Evolutionary conservation across 2,888 invertebrate species (phyloP).

Genomic region (Strigamia crassipes): DNA sequence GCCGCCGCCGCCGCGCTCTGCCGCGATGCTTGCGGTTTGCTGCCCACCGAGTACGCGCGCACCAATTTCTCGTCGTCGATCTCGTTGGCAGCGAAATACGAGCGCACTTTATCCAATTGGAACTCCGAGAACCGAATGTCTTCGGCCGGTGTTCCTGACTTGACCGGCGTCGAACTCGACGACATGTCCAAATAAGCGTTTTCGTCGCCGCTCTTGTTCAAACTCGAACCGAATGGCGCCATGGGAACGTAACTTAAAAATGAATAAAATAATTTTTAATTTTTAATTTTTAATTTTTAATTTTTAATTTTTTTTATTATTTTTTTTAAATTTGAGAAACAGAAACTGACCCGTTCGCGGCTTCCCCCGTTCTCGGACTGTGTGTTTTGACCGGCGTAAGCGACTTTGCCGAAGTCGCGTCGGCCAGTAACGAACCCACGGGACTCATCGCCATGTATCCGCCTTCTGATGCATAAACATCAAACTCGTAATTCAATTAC

Average conservation of each 20-base stretch:
- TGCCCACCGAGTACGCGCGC: conserved; percentile 84
- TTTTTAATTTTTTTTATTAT: too few species aligned
- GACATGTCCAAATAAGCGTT: conserved; percentile 59
- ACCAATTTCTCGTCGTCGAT: conserved; percentile 64
- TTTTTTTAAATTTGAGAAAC: too few species aligned
- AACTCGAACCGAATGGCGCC: conserved; percentile 63
- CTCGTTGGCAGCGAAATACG: conserved; percentile 70
- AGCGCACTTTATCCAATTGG: conserved; percentile 78
- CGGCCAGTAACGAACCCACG: conserved; percentile 48
- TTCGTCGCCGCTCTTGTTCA: background rate
- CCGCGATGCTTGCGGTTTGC: conserved; percentile 60
- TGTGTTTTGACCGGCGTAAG: conserved; percentile 45
- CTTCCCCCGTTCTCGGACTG: conserved; percentile 54
- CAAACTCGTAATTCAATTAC: too few species aligned
- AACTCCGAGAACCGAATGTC: conserved; percentile 77
- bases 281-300: too few species aligned
- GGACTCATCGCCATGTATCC: conserved; percentile 66
- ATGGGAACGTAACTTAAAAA: conserved; percentile 68
- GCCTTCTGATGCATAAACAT: conserved; percentile 51
- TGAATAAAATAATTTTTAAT: too few species aligned
- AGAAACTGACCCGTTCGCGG: conserved; percentile 57
- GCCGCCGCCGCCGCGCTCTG: conserved; percentile 51
- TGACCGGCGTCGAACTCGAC: conserved; percentile 64
- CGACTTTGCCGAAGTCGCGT: conserved; percentile 47
- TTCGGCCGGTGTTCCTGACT: conserved; percentile 76